Evolutionary conservation across 2,888 invertebrate genomes (phyloP), one percentile per base, ranked within the genome.

Genomic region (Cryptops parisi): DNA sequence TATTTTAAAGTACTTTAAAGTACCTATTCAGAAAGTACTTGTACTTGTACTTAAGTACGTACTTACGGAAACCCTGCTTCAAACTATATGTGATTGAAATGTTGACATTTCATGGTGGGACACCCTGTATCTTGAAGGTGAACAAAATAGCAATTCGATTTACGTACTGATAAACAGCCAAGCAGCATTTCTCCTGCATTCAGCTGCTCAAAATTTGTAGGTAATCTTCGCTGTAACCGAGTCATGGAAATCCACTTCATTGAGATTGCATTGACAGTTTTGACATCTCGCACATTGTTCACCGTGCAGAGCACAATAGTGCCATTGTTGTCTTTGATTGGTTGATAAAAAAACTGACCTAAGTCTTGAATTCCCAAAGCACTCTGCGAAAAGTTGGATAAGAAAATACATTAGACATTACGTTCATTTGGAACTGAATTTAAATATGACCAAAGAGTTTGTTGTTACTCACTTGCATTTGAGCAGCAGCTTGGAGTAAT

Each of bases 311-410:
- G 73, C 2, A 97, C 89, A 38, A 91, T 79, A 1, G 90, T 90
- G 44, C 94, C 94, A 66, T 88, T 72, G 0, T 82, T 77, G 69
- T 96, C 93, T 59, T 82, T 76, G 39, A 97, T 72, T 0, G 94
- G 91, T 64, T 86, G 85, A 71, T 91, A 86, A 72, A 87, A 93
- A 45, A 97, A 74, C 69, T 93, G 90, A 3, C 98, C 97, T 63
- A 98, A 76, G 69, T 98, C 94, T 64, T 88, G 87, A 54, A 91
- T 77, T 60, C 93, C 88, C 4, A 91, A 72, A 0, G 90, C 87
- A 22, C 84, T 83, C 77, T 94, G 78, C 15, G 4, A 49, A 27
- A 9, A 17, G 12, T n/a, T 38, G 38, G 38, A 19, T 21, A 12
- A 21, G n/a, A 40, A 40, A 21, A 40, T 22, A 12, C 22, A 22